phyloP scores from a whole-genome alignment of 2,797 vertebrate species.

The Botia kubotai region DNA sequence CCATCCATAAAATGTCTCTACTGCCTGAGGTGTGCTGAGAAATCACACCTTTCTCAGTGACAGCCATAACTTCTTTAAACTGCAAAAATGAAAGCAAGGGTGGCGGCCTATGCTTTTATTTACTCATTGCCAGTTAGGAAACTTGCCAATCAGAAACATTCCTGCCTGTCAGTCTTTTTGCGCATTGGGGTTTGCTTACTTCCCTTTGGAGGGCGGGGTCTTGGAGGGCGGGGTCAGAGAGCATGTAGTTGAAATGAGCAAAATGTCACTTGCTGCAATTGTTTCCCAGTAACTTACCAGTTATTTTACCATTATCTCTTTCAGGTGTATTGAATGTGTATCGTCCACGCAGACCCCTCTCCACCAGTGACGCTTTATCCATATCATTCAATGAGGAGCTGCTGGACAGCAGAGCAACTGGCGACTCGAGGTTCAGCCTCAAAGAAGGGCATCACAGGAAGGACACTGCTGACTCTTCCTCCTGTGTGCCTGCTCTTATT shows the following conservation, averaged over 20 bases:
- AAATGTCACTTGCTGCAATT: not conserved
- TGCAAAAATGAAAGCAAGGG: not conserved
- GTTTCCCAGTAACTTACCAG: not conserved
- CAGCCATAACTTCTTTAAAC: not conserved
- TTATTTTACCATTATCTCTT: slow-evolving; percentile 8
- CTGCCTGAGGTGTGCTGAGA: not conserved
- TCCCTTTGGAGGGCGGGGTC: no score
- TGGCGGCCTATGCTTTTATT: not conserved
- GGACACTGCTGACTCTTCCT: slow-evolving; percentile 72
- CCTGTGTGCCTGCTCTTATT: slow-evolving; percentile 83
- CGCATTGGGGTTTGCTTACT: no score
- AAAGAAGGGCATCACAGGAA: slow-evolving; percentile 73
- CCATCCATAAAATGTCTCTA: not conserved
- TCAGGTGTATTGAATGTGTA: slow-evolving; percentile 86
- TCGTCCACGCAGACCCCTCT: slow-evolving; percentile 86
- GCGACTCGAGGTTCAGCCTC: slow-evolving; percentile 78
- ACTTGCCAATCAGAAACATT: not conserved
- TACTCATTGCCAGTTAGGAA: not conserved
- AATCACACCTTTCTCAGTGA: not conserved
- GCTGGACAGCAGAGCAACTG: slow-evolving; percentile 79
- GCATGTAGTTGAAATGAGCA: no score
- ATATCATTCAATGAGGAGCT: slow-evolving; percentile 83
- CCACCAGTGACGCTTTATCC: slow-evolving; percentile 90
- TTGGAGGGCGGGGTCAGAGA: no score
- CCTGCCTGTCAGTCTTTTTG: no score